A percentile compares a stretch with the other conserved stretches of the same genome.
These are phyloP conservation scores for Dendroctonus valens DNA, from an alignment of 1,140 invertebrate genomes.

Conservation along the genomic window DNA sequence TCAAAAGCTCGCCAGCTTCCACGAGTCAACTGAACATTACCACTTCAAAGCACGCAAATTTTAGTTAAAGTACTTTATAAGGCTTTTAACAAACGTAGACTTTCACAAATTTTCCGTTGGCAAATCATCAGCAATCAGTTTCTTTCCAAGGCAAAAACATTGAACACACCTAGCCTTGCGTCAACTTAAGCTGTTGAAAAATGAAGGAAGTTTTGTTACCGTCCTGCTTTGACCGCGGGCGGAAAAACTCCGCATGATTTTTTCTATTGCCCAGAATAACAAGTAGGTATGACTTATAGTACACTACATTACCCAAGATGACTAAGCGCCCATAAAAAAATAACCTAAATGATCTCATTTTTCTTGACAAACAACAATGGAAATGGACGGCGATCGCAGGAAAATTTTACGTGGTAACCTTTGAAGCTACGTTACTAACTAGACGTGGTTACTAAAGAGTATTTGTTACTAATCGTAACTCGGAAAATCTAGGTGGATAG, in stretches of 20 bases:
- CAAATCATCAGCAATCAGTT: neutral
- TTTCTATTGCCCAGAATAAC: constrained; percentile 5
- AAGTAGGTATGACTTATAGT: constrained; percentile 16
- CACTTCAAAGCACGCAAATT: neutral
- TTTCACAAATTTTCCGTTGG: neutral
- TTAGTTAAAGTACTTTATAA: neutral
- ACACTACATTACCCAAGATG: constrained; percentile 13
- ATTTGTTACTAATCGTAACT: too few species aligned
- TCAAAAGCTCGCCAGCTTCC: neutral
- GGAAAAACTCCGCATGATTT: neutral
- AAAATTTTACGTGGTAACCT: too few species aligned
- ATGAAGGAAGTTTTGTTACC: neutral
- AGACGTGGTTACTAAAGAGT: too few species aligned
- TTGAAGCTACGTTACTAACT: too few species aligned
- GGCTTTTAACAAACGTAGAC: neutral
- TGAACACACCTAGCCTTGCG: too few species aligned
- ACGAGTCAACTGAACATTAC: too few species aligned
- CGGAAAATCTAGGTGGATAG: too few species aligned
- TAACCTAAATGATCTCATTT: constrained; percentile 10
- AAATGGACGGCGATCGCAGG: too few species aligned
- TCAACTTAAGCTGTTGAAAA: too few species aligned
- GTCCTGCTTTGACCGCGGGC: neutral
- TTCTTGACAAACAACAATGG: too few species aligned
- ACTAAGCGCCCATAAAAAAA: constrained; percentile 12
- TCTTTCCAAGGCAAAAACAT: too few species aligned